Percentiles rank a stretch among this genome's conserved stretches.
Evolutionary conservation across 2,113 vertebrate genomes (phyloP).

Genomic region (Sphyrna mokarran): DNA sequence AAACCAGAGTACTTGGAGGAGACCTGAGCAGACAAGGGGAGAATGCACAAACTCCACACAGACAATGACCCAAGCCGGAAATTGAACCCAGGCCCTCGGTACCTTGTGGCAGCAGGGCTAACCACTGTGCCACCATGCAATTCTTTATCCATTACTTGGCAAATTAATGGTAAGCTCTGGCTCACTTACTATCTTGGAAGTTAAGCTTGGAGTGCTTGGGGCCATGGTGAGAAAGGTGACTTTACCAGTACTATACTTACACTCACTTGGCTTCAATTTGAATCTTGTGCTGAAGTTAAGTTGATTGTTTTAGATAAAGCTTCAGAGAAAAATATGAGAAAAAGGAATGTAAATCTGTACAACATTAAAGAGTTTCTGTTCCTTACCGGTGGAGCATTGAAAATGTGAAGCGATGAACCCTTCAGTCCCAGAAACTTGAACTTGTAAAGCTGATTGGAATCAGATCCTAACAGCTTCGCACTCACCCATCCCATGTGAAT

Average conservation of each 20-base stretch:
- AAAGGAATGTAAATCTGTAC: not conserved
- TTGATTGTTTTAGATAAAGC: not conserved
- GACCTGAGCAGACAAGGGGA: no score
- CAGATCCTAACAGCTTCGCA: constrained; percentile 63
- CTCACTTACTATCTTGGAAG: not conserved
- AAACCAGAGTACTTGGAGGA: no score
- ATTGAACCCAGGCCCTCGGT: no score
- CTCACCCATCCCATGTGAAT: constrained; percentile 87
- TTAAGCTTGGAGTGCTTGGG: not conserved
- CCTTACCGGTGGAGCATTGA: constrained; percentile 79
- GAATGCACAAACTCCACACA: no score
- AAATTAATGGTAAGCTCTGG: not conserved
- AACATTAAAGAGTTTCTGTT: not conserved
- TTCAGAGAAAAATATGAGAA: not conserved
- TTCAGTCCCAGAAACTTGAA: constrained; percentile 83
- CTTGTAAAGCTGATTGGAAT: constrained; percentile 53
- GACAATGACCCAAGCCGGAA: no score
- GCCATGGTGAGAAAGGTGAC: not conserved
- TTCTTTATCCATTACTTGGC: not conserved
- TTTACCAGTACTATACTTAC: not conserved
- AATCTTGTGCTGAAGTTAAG: not conserved
- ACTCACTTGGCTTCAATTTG: not conserved
- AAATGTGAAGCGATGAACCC: constrained; percentile 75
- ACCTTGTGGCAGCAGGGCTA: no score
- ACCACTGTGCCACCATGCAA: no score